phyloP scores from a whole-genome alignment of 1,140 invertebrate genomes.

The Drosophila eugracilis region DNA sequence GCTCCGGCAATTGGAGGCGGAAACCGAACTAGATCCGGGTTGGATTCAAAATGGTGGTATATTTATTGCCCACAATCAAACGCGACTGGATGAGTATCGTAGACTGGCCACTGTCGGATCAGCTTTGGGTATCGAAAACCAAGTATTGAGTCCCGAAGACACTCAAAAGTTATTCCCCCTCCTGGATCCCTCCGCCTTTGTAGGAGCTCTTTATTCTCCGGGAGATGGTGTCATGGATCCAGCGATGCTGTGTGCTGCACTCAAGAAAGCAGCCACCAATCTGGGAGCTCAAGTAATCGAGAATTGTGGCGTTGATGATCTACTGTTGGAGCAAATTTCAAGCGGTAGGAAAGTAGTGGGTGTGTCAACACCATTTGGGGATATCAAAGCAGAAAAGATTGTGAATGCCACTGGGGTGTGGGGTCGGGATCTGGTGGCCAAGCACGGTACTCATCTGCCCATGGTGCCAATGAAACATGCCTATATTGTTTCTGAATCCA shows the following conservation, averaged over 20 bases:
- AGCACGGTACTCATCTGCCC: constrained; percentile 90
- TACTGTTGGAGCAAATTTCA: constrained; percentile 85
- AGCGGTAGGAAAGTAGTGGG: constrained; percentile 89
- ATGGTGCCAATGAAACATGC: constrained; percentile 94
- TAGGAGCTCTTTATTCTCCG: constrained; percentile 92
- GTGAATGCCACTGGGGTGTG: constrained; percentile 92
- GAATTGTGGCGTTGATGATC: constrained; percentile 89
- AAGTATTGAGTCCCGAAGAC: constrained; percentile 89
- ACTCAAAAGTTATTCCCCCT: constrained; percentile 92
- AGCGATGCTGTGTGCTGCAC: constrained; percentile 90
- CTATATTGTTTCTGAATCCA: constrained; percentile 92
- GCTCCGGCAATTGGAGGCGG: constrained; percentile 89
- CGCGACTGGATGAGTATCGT: constrained; percentile 93
- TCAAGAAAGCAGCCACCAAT: constrained; percentile 89
- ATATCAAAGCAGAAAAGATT: constrained; percentile 88
- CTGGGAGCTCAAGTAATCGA: constrained; percentile 91
- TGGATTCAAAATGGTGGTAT: constrained; percentile 95
- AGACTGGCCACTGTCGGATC: constrained; percentile 92
- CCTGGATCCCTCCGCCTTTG: constrained; percentile 89
- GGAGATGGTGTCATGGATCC: constrained; percentile 94
- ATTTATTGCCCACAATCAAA: constrained; percentile 92
- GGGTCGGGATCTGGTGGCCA: constrained; percentile 90
- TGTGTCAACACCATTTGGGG: constrained; percentile 88
- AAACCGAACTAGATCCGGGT: constrained; percentile 92
- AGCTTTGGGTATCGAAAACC: constrained; percentile 90